A percentile compares a stretch with the other conserved stretches of the same genome.
These are phyloP conservation scores for Megalurothrips usitatus DNA, from an alignment of 2,888 invertebrate species.

Conservation along the genomic window DNA sequence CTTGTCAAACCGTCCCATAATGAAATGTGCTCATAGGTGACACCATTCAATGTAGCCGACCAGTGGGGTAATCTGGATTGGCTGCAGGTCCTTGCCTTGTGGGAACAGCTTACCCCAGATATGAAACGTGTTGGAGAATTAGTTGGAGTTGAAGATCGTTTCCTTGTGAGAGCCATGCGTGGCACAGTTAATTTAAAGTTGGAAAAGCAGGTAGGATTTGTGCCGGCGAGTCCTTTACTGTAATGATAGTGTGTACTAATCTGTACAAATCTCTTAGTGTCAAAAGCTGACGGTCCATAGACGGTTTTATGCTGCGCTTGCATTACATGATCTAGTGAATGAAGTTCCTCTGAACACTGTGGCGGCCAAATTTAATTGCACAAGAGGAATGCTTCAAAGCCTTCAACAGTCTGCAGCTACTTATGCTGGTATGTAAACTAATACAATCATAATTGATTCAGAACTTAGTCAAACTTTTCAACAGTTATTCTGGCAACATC, in stretches of 20 bases:
- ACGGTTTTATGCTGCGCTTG: constrained; percentile 85
- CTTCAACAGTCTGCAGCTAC: constrained; percentile 92
- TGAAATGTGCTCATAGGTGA: constrained; percentile 50
- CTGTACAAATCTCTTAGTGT: constrained; percentile 23
- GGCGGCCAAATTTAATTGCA: constrained; percentile 77
- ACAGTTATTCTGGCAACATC: constrained; percentile 30
- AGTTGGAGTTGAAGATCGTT: constrained; percentile 83
- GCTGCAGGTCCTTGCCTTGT: constrained; percentile 71
- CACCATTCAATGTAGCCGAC: constrained; percentile 82
- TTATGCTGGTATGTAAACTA: constrained; percentile 68
- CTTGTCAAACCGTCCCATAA: background rate
- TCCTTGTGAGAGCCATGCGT: constrained; percentile 71
- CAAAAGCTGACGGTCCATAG: constrained; percentile 45
- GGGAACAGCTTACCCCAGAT: constrained; percentile 72
- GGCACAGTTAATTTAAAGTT: constrained; percentile 58
- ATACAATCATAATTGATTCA: constrained; percentile 27
- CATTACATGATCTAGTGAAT: constrained; percentile 87
- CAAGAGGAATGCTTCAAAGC: constrained; percentile 85
- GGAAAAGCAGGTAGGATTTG: constrained; percentile 50
- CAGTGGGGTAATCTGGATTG: constrained; percentile 77
- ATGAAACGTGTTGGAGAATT: constrained; percentile 83
- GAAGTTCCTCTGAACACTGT: constrained; percentile 79
- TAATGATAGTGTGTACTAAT: constrained; percentile 28
- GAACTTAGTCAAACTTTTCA: constrained; percentile 30
- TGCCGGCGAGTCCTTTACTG: constrained; percentile 21